Evolutionary conservation across 64 coral and sea anemone species (phyloP).

Genomic region (Montipora foliosa): DNA sequence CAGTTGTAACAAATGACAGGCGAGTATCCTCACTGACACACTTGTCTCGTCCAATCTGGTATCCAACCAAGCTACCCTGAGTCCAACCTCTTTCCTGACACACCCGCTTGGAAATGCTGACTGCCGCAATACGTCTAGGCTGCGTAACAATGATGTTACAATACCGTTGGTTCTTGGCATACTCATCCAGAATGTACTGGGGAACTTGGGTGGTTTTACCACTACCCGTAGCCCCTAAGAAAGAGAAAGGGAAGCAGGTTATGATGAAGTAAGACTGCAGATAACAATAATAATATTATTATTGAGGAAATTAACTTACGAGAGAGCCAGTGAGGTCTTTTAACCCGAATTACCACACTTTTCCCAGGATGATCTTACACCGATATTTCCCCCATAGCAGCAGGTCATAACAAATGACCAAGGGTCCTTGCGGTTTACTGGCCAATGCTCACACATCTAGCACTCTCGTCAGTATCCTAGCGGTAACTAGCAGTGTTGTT

Average conservation of each 20-base stretch:
- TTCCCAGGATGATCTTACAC: no score
- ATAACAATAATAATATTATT: no score
- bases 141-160: constrained; percentile 97
- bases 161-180: constrained; percentile 90
- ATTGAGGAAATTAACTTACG: no score
- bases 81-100: constrained; percentile 91
- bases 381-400: no score
- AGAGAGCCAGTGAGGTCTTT: no score
- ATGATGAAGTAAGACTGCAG: no score
- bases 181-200: constrained; percentile 95
- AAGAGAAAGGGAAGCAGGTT: neutral
- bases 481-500: no score
- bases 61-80: constrained; percentile 86
- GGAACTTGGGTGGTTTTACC: constrained; percentile 98
- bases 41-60: constrained; percentile 91
- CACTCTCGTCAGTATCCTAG: no score
- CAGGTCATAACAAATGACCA: no score
- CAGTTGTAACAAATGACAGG: constrained; percentile 88
- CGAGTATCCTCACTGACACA: constrained; percentile 93
- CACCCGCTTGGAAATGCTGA: constrained; percentile 96
- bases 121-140: constrained; percentile 93
- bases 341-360: no score
- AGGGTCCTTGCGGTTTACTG: no score
- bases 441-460: no score
- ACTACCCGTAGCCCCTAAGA: constrained; percentile 92